A percentile compares a stretch with the other conserved stretches of the same genome.
Conservation (phyloP, 1,140 invertebrate species). For the Chelonus insularis region DNA sequence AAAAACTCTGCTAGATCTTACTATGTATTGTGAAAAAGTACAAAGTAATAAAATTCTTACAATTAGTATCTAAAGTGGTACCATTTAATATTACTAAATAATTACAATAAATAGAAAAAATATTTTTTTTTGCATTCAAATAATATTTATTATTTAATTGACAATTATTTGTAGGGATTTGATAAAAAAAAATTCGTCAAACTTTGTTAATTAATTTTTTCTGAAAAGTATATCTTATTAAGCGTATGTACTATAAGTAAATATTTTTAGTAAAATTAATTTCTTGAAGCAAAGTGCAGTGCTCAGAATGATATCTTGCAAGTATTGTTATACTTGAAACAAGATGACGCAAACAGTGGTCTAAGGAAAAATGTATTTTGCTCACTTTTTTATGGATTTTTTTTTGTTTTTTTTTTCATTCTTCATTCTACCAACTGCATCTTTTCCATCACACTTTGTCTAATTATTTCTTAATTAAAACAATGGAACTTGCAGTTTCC, state of each 20-base stretch:
- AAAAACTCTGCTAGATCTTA: no score
- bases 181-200: no score
- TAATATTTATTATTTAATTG: no score
- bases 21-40: no score
- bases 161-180: no score
- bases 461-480: slow-evolving; percentile 40
- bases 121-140: no score
- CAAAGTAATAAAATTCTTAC: no score
- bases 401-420: no score
- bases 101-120: no score
- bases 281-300: background rate
- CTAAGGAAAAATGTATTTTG: background rate
- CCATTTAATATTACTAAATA: no score
- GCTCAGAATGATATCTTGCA: background rate
- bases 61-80: no score
- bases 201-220: no score
- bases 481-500: slow-evolving; percentile 17
- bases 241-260: background rate
- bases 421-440: background rate
- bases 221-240: background rate
- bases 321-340: background rate
- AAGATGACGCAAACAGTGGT: background rate
- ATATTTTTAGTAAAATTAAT: background rate
- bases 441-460: slow-evolving; percentile 9
- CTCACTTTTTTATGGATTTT: background rate